Conservation (phyloP, 1,140 invertebrate species). For the Pinna nobilis region DNA sequence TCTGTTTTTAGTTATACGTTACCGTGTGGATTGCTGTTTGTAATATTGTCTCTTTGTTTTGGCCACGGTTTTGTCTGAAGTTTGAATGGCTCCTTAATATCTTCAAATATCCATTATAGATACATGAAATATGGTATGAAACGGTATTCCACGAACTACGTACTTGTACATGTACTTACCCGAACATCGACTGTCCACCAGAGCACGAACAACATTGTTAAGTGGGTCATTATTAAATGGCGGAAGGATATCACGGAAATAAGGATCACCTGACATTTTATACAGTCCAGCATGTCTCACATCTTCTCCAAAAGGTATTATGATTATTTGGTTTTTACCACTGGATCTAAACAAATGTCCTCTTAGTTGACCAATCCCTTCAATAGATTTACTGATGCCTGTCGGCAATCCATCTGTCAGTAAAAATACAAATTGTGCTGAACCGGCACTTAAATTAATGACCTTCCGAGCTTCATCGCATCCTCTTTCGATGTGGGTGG, state of each 20-base stretch:
- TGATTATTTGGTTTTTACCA: background rate
- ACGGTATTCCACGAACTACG: too few species aligned
- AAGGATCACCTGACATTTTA: conserved; percentile 10
- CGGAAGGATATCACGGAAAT: background rate
- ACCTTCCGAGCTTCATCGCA: background rate
- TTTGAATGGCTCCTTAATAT: too few species aligned
- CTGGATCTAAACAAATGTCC: background rate
- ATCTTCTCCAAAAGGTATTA: conserved; percentile 10
- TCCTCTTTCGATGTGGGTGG: conserved; percentile 2
- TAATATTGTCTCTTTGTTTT: too few species aligned
- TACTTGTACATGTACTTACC: too few species aligned
- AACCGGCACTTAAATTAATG: background rate
- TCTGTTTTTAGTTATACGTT: too few species aligned
- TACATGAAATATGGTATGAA: too few species aligned
- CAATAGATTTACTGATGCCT: background rate
- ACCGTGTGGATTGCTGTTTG: too few species aligned
- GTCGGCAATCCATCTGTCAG: conserved; percentile 16
- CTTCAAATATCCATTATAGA: too few species aligned
- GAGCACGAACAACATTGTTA: background rate
- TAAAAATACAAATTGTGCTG: conserved; percentile 4
- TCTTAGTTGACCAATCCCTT: background rate
- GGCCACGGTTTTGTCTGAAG: too few species aligned
- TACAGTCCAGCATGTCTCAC: conserved; percentile 4
- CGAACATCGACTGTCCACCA: background rate
- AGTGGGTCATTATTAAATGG: background rate